phyloP scores from a whole-genome alignment of 2,888 invertebrate genomes.

The Therioaphis trifolii region DNA sequence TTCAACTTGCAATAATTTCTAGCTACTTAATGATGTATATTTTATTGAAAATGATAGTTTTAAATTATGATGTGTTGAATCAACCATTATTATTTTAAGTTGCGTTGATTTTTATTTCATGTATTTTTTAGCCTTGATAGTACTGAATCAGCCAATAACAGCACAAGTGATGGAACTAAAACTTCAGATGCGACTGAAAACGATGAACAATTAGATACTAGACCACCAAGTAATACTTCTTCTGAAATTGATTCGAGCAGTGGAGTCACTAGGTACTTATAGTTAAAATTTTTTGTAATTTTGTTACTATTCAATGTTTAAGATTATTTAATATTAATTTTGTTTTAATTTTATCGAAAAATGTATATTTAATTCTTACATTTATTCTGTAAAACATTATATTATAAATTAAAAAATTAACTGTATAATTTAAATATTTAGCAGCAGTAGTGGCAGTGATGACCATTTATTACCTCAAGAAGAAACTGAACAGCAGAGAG shows the following conservation, averaged over 20 bases:
- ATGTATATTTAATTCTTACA: too few species aligned
- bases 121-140: constrained; percentile 2
- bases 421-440: not conserved
- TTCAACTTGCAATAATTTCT: too few species aligned
- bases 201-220: constrained; percentile 26
- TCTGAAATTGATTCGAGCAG: constrained; percentile 11
- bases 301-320: not conserved
- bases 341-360: too few species aligned
- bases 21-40: too few species aligned
- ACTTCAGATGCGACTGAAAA: not conserved
- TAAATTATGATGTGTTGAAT: too few species aligned
- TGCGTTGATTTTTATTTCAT: not conserved
- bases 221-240: constrained; percentile 21
- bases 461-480: constrained; percentile 3
- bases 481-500: constrained; percentile 71
- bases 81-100: not conserved
- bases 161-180: not conserved
- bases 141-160: not conserved
- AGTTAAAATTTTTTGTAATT: not conserved
- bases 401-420: too few species aligned
- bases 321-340: not conserved
- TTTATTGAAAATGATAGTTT: too few species aligned
- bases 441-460: constrained; percentile 2
- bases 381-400: too few species aligned
- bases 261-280: constrained; percentile 16